Percentiles rank a stretch among this genome's conserved stretches.
Conservation (phyloP, 2,113 vertebrate genomes). For the Sus scrofa region T2T-Sscrofa CM000826.6:130954001-130954500, state of each 20-base stretch:
- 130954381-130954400: neutral
- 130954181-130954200: neutral
- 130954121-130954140: neutral
- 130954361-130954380: neutral
- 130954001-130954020: neutral
- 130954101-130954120: neutral
- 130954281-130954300: neutral
- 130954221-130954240: neutral
- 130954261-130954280: neutral
- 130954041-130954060: neutral
- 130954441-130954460: too few relatives aligned
- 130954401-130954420: neutral
- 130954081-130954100: neutral
- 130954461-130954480: neutral
- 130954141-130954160: neutral
- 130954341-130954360: neutral
- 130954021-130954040: neutral
- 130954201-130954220: neutral
- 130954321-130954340: neutral
- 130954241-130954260: neutral
- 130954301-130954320: neutral
- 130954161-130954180: neutral
- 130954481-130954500: neutral
- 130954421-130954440: too few relatives aligned
- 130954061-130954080: neutral